Evolutionary conservation across 2,797 vertebrate species (phyloP).

Genomic region (Sebastes melanostomus): DNA sequence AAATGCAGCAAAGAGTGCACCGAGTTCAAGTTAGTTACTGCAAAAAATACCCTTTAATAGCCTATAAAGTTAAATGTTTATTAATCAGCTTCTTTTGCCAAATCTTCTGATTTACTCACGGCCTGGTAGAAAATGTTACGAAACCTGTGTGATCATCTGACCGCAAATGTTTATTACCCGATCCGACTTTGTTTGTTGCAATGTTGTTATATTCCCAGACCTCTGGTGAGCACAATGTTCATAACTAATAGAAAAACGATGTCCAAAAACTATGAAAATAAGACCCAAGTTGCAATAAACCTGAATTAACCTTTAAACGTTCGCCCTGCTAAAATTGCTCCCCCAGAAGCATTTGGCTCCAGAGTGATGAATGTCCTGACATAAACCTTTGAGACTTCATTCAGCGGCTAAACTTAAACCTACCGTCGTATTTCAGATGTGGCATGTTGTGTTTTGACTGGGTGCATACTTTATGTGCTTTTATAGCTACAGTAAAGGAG

Average conservation of each 20-base stretch:
- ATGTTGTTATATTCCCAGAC: not conserved
- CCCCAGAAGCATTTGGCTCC: not conserved
- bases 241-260: not conserved
- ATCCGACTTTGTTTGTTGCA: not conserved
- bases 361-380: constrained; percentile 10
- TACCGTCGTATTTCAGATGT: constrained; percentile 12
- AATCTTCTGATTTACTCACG: not conserved
- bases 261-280: not conserved
- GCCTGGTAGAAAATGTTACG: not conserved
- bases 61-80: not conserved
- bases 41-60: not conserved
- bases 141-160: not conserved
- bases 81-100: not conserved
- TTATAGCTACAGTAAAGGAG: constrained; percentile 42
- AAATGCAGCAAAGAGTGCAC: not conserved
- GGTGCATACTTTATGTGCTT: constrained; percentile 17
- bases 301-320: not conserved
- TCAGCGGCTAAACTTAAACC: constrained; percentile 27
- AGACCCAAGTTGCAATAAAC: not conserved
- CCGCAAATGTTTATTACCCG: not conserved
- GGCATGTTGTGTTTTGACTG: constrained; percentile 31
- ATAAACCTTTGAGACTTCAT: constrained; percentile 2
- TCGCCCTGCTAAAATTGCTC: not conserved
- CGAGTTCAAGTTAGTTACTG: not conserved
- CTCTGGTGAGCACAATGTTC: not conserved